phyloP scores from a whole-genome alignment of 1,140 invertebrate genomes.

The Caerostris extrusa region DNA sequence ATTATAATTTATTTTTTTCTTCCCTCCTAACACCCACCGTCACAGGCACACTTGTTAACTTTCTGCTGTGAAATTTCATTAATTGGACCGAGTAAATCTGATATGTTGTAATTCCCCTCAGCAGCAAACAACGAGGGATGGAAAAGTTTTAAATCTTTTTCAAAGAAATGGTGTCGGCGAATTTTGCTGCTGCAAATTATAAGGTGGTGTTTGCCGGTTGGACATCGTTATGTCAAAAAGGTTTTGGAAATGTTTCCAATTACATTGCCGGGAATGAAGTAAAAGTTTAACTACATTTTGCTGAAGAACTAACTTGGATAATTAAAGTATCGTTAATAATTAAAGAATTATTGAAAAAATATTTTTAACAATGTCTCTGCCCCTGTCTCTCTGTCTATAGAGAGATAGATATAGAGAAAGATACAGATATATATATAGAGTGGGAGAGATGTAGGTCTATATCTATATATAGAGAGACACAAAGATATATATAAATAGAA shows the following conservation, averaged over 20 bases:
- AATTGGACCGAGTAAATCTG: slow-evolving; percentile 43
- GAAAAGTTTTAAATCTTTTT: not conserved
- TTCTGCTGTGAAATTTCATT: slow-evolving; percentile 40
- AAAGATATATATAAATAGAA: too few relatives aligned
- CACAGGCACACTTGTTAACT: slow-evolving; percentile 36
- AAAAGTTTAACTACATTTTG: not conserved
- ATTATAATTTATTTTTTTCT: slow-evolving; percentile 25
- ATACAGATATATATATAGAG: too few relatives aligned
- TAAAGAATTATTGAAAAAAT: not conserved
- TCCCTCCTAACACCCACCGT: too few relatives aligned
- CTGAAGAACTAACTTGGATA: not conserved
- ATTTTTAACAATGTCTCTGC: too few relatives aligned
- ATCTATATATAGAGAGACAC: too few relatives aligned
- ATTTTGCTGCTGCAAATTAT: slow-evolving; percentile 19
- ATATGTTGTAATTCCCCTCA: slow-evolving; percentile 34
- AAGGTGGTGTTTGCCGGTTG: not conserved
- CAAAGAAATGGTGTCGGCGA: not conserved
- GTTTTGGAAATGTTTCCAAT: not conserved
- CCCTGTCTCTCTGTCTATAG: too few relatives aligned
- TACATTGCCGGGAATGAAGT: not conserved
- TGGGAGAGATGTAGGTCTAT: too few relatives aligned
- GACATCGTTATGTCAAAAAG: not conserved
- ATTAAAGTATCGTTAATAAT: not conserved
- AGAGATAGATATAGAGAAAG: too few relatives aligned
- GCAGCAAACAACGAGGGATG: not conserved